Evolutionary conservation across 1,140 invertebrate species (phyloP), one percentile per base, ranked within the genome.

Genomic region (Philopotamus ludificatus): DNA sequence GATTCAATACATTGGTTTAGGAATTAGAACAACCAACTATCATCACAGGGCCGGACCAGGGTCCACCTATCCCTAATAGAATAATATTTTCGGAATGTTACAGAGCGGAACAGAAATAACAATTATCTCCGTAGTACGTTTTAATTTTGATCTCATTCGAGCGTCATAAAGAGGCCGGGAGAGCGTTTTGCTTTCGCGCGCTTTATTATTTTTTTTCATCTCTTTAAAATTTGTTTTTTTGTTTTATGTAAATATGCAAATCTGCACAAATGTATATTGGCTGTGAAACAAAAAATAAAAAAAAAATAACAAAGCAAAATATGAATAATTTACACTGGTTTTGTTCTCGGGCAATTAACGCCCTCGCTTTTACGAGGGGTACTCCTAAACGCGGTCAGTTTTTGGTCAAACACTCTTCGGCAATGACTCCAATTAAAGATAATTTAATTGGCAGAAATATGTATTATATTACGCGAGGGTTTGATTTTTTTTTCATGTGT

Each of bases 261-360:
- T 58, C 34, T 25, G 26, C n/a, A 41, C 28, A 58, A 16, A 58
- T 22, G 22, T 25, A 51, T 23, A 22, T n/a, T n/a, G n/a, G n/a
- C 49, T 3, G n/a, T 7, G 3, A 41, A 4, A 21, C 34, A 23
- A n/a, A 55, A 26, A n/a, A 28, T 12, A 23, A 20, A 54, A 54
- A 54, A 54, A 21, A 54, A 54, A 54, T 25, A 54, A 26, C 26
- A n/a, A n/a, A 54, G 15, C 3, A 12, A 9, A 58, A 21, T 42
- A 58, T 58, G 55, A 58, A 58, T 58, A 42, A 58, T 58, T 58
- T 58, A 58, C 26, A 58, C 26, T 41, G 9, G n/a, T 44, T 58
- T 58, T 42, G 39, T 41, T 16, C 55, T 8, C 8, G 7, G 55
- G 26, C 41, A 58, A 58, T 58, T 58, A 58, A 44, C 51, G 25